A percentile compares a stretch with the other conserved stretches of the same genome.
Evolutionary conservation across 2,113 vertebrate genomes (phyloP).

Genomic region (Bothrops jararaca): DNA sequence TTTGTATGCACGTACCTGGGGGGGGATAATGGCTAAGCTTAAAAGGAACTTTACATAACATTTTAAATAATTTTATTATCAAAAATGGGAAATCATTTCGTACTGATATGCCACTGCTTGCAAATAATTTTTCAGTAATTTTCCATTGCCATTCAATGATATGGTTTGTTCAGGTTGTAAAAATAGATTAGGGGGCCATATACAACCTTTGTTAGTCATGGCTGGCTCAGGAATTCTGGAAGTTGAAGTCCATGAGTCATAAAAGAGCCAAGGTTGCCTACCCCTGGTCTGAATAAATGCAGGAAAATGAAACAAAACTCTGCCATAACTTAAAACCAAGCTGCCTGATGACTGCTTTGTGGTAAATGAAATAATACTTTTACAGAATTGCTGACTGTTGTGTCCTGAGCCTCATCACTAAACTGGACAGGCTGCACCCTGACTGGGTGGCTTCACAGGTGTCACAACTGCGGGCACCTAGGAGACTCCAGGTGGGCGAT

Average conservation of each 20-base stretch:
- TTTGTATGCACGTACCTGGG: not conserved
- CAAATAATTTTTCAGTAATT: not conserved
- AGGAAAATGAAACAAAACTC: not conserved
- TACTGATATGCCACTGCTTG: not conserved
- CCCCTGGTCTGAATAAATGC: not conserved
- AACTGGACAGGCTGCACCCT: too few relatives aligned
- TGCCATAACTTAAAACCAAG: not conserved
- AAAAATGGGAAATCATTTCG: not conserved
- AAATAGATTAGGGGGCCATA: not conserved
- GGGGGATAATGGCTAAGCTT: not conserved
- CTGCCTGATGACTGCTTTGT: not conserved
- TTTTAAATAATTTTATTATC: not conserved
- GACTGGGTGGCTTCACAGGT: too few relatives aligned
- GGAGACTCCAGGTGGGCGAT: too few relatives aligned
- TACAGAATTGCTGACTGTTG: not conserved
- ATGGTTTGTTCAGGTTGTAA: not conserved
- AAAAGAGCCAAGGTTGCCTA: too few relatives aligned
- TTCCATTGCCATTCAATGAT: not conserved
- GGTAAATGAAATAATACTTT: not conserved
- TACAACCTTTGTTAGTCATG: not conserved
- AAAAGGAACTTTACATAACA: not conserved
- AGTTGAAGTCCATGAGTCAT: too few relatives aligned
- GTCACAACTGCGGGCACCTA: too few relatives aligned
- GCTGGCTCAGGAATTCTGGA: too few relatives aligned
- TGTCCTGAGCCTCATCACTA: too few relatives aligned